phyloP scores from a whole-genome alignment of 1,140 invertebrate species.

The Bombus difficillimus region DNA sequence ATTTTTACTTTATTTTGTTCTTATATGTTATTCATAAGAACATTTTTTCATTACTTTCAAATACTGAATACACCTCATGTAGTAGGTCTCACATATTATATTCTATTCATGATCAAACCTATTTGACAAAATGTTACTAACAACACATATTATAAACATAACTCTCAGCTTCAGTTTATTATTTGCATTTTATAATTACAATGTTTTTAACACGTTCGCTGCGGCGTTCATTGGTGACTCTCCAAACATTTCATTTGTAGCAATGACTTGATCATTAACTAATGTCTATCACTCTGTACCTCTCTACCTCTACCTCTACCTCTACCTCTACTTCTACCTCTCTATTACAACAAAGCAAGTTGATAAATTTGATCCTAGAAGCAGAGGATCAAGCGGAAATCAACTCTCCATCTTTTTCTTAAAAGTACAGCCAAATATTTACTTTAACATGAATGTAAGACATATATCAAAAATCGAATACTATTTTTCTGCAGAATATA shows the following conservation, averaged over 20 bases:
- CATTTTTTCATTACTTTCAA: not conserved
- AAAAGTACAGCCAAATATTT: constrained; percentile 14
- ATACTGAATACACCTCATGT: not conserved
- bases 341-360: constrained; percentile 52
- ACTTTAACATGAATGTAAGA: constrained; percentile 14
- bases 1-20: not conserved
- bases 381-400: constrained; percentile 54
- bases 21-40: no score
- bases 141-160: not conserved
- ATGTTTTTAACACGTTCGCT: constrained; percentile 55
- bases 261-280: constrained; percentile 51
- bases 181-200: constrained; percentile 37
- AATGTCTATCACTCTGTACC: no score
- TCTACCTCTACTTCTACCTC: no score
- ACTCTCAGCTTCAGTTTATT: constrained; percentile 11
- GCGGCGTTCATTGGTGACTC: constrained; percentile 53
- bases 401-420: constrained; percentile 32
- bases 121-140: constrained; percentile 5
- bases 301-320: no score
- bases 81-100: not conserved
- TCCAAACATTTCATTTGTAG: constrained; percentile 51
- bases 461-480: not conserved
- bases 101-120: not conserved
- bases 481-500: not conserved
- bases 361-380: constrained; percentile 57